Base-by-base conservation (phyloP, 2,888 invertebrate species). In the Leptopilina syphax region DNA sequence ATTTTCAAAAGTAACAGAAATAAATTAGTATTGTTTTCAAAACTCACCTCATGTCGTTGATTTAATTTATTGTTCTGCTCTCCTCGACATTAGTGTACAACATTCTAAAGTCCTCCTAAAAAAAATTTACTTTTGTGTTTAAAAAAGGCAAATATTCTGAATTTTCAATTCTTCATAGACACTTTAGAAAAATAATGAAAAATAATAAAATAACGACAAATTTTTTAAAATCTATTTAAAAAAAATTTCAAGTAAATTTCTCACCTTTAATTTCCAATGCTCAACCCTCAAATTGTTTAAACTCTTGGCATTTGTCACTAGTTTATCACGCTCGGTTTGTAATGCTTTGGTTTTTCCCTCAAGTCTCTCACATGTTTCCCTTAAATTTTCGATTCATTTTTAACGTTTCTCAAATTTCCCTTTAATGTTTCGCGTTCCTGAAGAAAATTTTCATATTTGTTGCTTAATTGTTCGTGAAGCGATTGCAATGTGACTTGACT, bases 371-470 rank as follows among this genome's bases (percentile, higher is more conserved):
- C 94, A 92, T 73, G 94, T 94, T 87, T 97, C 97, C 88, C 95
- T 95, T 9, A 96, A 91, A 88, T 94, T 83, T 96, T 94, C 83
- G 95, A 94, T 89, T 98, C 97, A 44, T 95, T 93, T 87, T 96
- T 95, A 24, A 97, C 92, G 90, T 96, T 96, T 85, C 97, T 94
- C 82, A 97, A 93, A 60, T 94, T 93, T 18, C 95, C 94, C 91
- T 97, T 97, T 0, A 97, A 93, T 7, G 95, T 94, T 86, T 97
- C 97, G 87, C 96, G 95, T 91, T 98, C 98, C 82, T 95, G 95
- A 76, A 96, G 94, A 34, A 98, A 92, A 78, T 95, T 95, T 92
- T 99, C 99, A 90, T 99, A 98, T 92, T 99, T 98, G 3, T 95
- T 94, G 82, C 95, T 96, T 47, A 98, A 93, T 92, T 98, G 97